These are phyloP conservation scores for Heteromurus nitidus DNA, from an alignment of 2,888 invertebrate species.

Conservation along the genomic window DNA sequence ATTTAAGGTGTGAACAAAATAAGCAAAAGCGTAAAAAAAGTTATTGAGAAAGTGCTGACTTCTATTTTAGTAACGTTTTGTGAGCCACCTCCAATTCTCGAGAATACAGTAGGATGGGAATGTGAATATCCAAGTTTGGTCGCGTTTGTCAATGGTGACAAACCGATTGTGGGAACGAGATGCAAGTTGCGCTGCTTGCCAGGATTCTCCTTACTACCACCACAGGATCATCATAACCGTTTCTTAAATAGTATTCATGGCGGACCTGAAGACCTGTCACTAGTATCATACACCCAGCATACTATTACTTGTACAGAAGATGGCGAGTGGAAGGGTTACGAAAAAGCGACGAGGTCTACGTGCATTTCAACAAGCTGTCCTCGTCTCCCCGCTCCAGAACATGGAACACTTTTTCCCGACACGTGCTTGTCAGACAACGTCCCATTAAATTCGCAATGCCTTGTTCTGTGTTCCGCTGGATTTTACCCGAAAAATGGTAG, in stretches of 20 bases:
- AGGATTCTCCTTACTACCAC: constrained; percentile 61
- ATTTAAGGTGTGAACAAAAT: not conserved
- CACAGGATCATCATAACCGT: constrained; percentile 49
- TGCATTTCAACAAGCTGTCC: constrained; percentile 76
- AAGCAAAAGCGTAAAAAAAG: not conserved
- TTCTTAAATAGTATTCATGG: constrained; percentile 54
- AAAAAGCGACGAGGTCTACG: constrained; percentile 62
- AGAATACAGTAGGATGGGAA: constrained; percentile 72
- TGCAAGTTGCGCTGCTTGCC: constrained; percentile 71
- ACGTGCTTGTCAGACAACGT: constrained; percentile 77
- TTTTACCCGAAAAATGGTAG: constrained; percentile 73
- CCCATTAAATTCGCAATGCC: constrained; percentile 76
- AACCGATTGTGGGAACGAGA: constrained; percentile 67
- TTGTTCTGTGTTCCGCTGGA: constrained; percentile 73
- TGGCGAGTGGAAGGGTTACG: constrained; percentile 71
- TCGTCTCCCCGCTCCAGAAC: constrained; percentile 76
- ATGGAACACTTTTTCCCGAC: constrained; percentile 78
- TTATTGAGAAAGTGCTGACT: not conserved
- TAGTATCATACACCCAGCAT: constrained; percentile 28
- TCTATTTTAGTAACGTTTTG: constrained; percentile 69
- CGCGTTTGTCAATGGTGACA: constrained; percentile 51
- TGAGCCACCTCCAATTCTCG: constrained; percentile 68
- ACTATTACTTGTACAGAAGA: constrained; percentile 69
- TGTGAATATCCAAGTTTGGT: constrained; percentile 69
- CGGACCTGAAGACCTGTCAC: constrained; percentile 47